Percentiles rank a stretch among this genome's conserved stretches.
Conservation (phyloP, 2,113 vertebrate species). For the Bothrops jararaca region DNA sequence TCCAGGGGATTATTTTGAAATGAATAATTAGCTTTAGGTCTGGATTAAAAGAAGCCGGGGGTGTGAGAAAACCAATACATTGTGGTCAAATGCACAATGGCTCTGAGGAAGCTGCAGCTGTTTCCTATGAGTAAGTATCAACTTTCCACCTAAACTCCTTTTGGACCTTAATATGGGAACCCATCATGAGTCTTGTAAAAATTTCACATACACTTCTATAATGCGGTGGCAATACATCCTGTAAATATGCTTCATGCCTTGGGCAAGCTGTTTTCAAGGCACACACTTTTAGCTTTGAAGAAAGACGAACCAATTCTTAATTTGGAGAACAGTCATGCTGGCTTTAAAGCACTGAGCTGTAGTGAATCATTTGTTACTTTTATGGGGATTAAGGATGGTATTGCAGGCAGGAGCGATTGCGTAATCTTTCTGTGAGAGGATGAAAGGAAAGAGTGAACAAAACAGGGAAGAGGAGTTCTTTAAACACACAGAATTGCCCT, state of each 20-base stretch:
- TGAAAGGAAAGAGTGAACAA: constrained; percentile 43
- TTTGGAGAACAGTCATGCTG: constrained; percentile 59
- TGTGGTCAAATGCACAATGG: constrained; percentile 31
- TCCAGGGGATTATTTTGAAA: background rate
- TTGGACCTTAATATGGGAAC: constrained; percentile 53
- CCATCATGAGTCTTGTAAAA: constrained; percentile 48
- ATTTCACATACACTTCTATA: constrained; percentile 55
- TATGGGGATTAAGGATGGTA: constrained; percentile 57
- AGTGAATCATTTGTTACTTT: constrained; percentile 70
- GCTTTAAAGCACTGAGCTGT: constrained; percentile 53
- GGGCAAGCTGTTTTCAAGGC: constrained; percentile 69
- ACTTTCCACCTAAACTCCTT: constrained; percentile 65
- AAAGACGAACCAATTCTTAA: constrained; percentile 66
- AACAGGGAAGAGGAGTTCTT: background rate
- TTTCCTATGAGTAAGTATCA: constrained; percentile 65
- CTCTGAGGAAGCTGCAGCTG: constrained; percentile 63
- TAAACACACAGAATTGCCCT: background rate
- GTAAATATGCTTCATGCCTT: constrained; percentile 57
- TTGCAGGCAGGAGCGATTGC: constrained; percentile 57
- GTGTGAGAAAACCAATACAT: background rate
- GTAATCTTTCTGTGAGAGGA: constrained; percentile 26
- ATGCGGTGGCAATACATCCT: constrained; percentile 66
- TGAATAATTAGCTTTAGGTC: background rate
- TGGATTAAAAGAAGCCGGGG: background rate
- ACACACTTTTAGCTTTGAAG: constrained; percentile 57